Base-by-base conservation (phyloP, 2,888 invertebrate genomes). In the Cartodere bifasciata region DNA sequence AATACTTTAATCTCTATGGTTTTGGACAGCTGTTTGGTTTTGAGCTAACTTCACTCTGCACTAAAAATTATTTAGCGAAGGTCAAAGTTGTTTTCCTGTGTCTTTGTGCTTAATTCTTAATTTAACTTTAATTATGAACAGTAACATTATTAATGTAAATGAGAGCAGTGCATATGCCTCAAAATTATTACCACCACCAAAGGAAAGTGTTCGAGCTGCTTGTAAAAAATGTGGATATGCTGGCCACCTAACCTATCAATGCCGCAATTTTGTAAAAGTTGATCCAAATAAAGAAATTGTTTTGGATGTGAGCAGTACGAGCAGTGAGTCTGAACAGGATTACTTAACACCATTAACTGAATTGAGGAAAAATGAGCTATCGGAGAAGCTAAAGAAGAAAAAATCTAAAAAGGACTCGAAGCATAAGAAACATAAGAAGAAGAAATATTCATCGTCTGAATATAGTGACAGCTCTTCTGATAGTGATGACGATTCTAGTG, bases 211-310 rank as follows among this genome's bases (percentile, higher is more conserved):
- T 15, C 66, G 87, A 25, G 81, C 87, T 12, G 86, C 91, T 0
- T 92, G 92, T 56, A 88, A 85, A 56, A 91, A 90, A 62, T 94
- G 92, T 66, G 92, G 94, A 43, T 92, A 92, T 62, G 85, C 88
- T 37, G 94, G 94, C 2, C 94, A 95, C 59, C 68, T 95, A 47
- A 94, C 95, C 9, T 94, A 83, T 58, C 94, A 95, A 56, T 95
- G 94, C 53, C 68, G 92, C 46, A 95, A 95, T 60, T 92, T 94
- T 58, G 76, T 92, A 34, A 87, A 91, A 70, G 75, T 91, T 14
- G 90, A 94, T 53, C 91, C 92, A 1, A 81, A 86, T 52, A 90
- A 87, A 55, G 92, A 91, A 53, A 82, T 86, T 46, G 81, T 94
- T 2, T 58, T 94, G 33, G 94, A 94, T 56, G 86, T 94, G 1